These are phyloP conservation scores for Calosoma granatense DNA, from an alignment of 1,140 invertebrate genomes.

Conservation along the genomic window DNA sequence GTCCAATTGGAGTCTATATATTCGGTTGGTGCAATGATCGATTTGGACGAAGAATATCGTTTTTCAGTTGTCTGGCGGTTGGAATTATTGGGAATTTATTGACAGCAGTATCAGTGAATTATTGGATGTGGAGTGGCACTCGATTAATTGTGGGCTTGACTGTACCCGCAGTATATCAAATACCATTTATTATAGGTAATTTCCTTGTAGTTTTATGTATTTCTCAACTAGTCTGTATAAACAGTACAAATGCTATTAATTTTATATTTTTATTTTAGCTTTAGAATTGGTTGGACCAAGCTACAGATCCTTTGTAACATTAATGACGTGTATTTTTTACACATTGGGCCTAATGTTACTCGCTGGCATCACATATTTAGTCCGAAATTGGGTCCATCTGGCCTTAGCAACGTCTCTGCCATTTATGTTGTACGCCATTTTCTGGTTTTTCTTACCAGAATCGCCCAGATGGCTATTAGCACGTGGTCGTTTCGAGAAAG, in stretches of 20 bases:
- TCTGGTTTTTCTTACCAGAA: constrained; percentile 77
- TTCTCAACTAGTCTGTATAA: constrained; percentile 10
- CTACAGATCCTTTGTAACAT: constrained; percentile 82
- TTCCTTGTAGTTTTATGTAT: too few species aligned
- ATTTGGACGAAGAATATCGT: constrained; percentile 68
- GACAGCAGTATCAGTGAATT: constrained; percentile 62
- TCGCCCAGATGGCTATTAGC: constrained; percentile 77
- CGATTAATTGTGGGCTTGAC: constrained; percentile 73
- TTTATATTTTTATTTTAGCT: constrained; percentile 45
- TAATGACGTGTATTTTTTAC: constrained; percentile 83
- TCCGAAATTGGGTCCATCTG: constrained; percentile 70
- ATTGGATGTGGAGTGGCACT: constrained; percentile 70
- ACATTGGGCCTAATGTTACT: constrained; percentile 74
- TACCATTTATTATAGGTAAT: constrained; percentile 90
- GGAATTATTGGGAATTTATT: constrained; percentile 66
- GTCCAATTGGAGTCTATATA: constrained; percentile 74
- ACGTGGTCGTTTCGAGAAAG: constrained; percentile 67
- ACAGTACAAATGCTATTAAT: not conserved
- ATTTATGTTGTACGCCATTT: constrained; percentile 73
- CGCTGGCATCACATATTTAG: constrained; percentile 68
- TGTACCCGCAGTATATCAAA: constrained; percentile 88
- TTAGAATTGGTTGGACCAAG: constrained; percentile 81
- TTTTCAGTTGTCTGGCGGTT: constrained; percentile 69
- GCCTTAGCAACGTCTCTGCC: constrained; percentile 71
- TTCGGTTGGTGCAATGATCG: constrained; percentile 78